Conservation (phyloP, 2,888 invertebrate species). For the Phymatocera aterrima region DNA sequence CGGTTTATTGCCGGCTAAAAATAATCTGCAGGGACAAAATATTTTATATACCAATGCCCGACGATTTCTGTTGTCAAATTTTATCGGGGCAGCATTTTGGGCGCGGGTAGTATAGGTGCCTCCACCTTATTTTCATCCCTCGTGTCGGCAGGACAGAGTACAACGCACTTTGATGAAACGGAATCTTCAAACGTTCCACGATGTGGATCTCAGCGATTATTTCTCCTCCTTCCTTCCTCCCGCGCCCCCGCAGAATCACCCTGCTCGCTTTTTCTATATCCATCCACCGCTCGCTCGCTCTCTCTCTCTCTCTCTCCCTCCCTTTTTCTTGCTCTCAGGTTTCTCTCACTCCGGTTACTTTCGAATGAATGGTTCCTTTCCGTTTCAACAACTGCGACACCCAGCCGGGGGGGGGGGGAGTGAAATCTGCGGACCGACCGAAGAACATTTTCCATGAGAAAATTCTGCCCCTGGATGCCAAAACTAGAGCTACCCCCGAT, state of each 20-base stretch:
- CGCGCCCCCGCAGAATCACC: background rate
- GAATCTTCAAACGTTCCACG: slow-evolving; percentile 18
- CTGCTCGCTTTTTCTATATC: background rate
- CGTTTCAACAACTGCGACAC: slow-evolving; percentile 41
- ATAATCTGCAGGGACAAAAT: too few species aligned
- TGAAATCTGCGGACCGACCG: background rate
- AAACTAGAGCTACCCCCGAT: background rate
- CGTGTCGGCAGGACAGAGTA: background rate
- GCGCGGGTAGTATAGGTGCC: background rate
- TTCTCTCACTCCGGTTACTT: slow-evolving; percentile 19
- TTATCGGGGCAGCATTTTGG: background rate
- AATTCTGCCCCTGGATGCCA: slow-evolving; percentile 11
- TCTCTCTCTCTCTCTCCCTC: background rate
- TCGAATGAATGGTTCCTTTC: slow-evolving; percentile 41
- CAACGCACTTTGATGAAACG: background rate
- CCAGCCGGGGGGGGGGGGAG: too few species aligned
- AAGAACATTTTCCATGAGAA: background rate
- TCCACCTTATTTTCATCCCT: background rate
- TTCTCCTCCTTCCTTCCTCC: too few species aligned
- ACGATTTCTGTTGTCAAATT: background rate
- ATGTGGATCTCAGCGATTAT: slow-evolving; percentile 14
- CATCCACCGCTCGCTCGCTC: background rate
- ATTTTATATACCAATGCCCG: background rate
- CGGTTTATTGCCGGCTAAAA: background rate
- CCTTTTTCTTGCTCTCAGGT: background rate